Evolutionary conservation across 2,888 invertebrate genomes (phyloP), one percentile per base, ranked within the genome.

Genomic region (Oithona nana): DNA sequence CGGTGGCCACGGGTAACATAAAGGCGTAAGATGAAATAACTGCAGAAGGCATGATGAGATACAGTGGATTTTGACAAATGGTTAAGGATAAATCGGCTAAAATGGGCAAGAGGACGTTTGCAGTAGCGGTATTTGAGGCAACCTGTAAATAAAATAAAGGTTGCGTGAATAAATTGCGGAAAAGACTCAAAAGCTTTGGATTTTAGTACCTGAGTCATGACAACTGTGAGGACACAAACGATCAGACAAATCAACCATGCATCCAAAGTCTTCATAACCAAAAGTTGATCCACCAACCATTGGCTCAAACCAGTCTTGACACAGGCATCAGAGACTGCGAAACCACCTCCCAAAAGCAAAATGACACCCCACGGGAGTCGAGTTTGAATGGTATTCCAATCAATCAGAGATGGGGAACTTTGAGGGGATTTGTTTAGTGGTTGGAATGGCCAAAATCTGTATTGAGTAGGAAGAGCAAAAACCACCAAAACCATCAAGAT

Each of bases 291-390:
- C n/a, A 39, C 89, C 65, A 92, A 80, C 75, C 84, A 78, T 6
- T 74, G 70, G 0, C 88, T 88, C 70, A 92, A 80, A 0, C 84
- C 84, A 0, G 88, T 87, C 8, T 75, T 80, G 68, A 84, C 82
- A 68, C 87, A 86, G 65, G 86, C 92, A 66, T 86, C 84, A 0
- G 93, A 90, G 64, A 93, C 77, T 0, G 92, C 90, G 73, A 92
- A 92, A 0, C 92, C 92, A 30, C 92, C 92, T 55, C 90, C 88
- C 60, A 92, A 78, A 58, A 92, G 78, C 69, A 92, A 81, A 28
- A 92, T 80, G 3, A 92, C 79, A 55, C 89, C 88, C 93, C 93
- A 93, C 3, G 90, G 88, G 67, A 90, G 81, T 71, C 86, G 87
- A 61, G 83, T 79, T 70, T 89, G 24, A 16, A 63, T 24, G 1